Percentiles rank a stretch among this genome's conserved stretches.
phyloP scores from a whole-genome alignment of 2,113 vertebrate species.

The Theristicus caerulescens region DNA sequence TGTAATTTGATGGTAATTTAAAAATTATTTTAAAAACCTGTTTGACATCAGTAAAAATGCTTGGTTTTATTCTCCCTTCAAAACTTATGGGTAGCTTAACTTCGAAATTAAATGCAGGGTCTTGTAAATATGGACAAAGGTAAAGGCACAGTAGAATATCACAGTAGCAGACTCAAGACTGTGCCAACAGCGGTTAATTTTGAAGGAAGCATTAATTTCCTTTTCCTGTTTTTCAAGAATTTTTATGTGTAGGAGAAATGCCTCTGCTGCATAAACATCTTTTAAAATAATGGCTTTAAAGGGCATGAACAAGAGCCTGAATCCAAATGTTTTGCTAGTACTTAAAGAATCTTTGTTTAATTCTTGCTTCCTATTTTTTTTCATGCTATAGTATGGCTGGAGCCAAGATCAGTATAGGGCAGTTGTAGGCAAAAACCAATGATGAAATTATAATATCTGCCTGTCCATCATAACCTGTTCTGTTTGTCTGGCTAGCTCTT shows the following conservation, averaged over 20 bases:
- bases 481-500: background rate
- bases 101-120: background rate
- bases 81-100: background rate
- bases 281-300: conserved; percentile 6
- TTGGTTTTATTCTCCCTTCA: background rate
- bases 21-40: background rate
- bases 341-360: conserved; percentile 10
- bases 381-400: background rate
- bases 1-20: background rate
- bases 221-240: conserved; percentile 65
- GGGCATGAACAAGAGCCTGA: background rate
- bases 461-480: background rate
- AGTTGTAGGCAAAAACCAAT: background rate
- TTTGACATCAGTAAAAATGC: background rate
- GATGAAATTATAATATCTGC: background rate
- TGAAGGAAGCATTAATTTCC: conserved; percentile 47
- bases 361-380: background rate
- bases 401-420: background rate
- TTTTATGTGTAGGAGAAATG: conserved; percentile 28
- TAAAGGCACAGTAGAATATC: background rate
- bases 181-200: conserved; percentile 6
- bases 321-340: background rate
- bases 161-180: background rate
- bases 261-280: conserved; percentile 16
- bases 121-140: conserved; percentile 6